Conservation (phyloP, 1,140 invertebrate species). For the Cydia amplana region DNA sequence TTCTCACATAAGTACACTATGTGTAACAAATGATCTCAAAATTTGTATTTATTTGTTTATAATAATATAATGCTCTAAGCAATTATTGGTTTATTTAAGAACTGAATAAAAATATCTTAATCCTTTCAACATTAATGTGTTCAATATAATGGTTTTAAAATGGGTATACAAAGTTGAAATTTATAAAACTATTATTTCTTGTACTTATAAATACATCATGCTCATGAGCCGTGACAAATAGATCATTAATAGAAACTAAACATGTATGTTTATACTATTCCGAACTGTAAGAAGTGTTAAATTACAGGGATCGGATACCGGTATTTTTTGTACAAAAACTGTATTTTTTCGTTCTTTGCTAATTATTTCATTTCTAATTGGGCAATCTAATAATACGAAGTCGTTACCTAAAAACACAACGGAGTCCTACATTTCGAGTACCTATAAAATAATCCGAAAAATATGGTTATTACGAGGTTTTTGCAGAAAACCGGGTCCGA, state of each 20-base stretch:
- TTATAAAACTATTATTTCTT: conserved; percentile 1
- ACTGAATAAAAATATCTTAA: conserved; percentile 29
- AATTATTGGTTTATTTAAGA: conserved; percentile 22
- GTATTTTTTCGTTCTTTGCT: no score
- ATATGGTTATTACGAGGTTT: no score
- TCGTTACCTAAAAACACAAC: no score
- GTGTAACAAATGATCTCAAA: conserved; percentile 31
- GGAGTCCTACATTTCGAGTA: no score
- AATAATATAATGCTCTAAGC: conserved; percentile 22
- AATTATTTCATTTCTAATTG: no score
- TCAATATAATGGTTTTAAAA: conserved; percentile 20
- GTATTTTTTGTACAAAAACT: no score
- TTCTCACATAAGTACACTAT: conserved; percentile 15
- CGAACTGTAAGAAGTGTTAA: background rate
- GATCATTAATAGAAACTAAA: conserved; percentile 2
- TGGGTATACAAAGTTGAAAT: conserved; percentile 16
- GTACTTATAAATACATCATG: background rate
- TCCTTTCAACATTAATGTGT: conserved; percentile 7
- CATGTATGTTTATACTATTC: background rate
- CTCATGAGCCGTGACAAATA: background rate
- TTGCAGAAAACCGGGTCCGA: no score
- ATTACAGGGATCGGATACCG: no score
- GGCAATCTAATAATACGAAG: no score
- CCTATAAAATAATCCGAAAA: no score
- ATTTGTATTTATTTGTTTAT: conserved; percentile 35